phyloP scores from a whole-genome alignment of 2,113 vertebrate species.

The Psephotus haematonotus region DNA sequence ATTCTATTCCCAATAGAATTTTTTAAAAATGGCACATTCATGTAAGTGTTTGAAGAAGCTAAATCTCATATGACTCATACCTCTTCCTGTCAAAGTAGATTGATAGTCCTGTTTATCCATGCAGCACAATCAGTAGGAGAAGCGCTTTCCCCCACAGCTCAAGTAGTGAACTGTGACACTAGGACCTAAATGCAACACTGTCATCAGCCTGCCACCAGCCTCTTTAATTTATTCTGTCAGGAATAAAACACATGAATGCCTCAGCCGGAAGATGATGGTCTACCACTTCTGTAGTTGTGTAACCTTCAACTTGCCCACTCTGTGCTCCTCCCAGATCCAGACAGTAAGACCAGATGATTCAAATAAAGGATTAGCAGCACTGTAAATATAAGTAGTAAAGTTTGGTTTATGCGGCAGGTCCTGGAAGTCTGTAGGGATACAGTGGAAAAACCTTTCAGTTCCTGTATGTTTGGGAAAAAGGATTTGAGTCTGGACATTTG shows the following conservation, averaged over 20 bases:
- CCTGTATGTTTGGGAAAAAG: neutral
- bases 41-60: neutral
- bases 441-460: neutral
- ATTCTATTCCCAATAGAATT: neutral
- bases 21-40: neutral
- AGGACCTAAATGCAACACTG: neutral
- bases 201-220: neutral
- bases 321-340: neutral
- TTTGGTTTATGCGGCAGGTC: neutral
- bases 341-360: neutral
- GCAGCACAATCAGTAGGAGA: neutral
- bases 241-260: neutral
- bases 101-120: neutral
- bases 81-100: neutral
- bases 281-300: neutral
- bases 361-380: neutral
- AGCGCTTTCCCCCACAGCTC: neutral
- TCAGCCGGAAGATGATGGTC: neutral
- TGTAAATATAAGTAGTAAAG: neutral
- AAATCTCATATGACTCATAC: conserved; percentile 1
- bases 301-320: neutral
- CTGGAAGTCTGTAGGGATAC: neutral
- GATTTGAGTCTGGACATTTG: neutral
- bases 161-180: neutral
- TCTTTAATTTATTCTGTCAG: neutral